These are phyloP conservation scores for Boulengeromyrus knoepffleri DNA, from an alignment of 2,113 vertebrate species.

Conservation along the genomic window DNA sequence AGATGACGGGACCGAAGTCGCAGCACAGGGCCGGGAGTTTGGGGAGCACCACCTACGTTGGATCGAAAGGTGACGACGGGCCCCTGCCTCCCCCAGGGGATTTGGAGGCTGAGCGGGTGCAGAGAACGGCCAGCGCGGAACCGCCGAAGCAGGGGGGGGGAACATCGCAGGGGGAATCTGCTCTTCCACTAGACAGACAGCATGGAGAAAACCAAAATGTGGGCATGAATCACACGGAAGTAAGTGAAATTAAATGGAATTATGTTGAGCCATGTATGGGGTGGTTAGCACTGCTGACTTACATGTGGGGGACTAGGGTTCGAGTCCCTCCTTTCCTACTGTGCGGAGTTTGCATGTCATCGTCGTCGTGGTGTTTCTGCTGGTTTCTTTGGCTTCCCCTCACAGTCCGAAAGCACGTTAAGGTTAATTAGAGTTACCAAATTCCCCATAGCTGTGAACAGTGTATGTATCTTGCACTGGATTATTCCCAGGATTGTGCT, in stretches of 20 bases:
- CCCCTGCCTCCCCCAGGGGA: slow-evolving; percentile 59
- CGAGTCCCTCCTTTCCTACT: neutral
- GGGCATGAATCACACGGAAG: neutral
- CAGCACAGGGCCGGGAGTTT: slow-evolving; percentile 69
- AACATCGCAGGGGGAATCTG: neutral
- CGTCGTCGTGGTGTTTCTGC: no score
- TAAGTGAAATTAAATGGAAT: neutral
- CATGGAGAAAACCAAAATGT: neutral
- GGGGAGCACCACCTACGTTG: slow-evolving; percentile 59
- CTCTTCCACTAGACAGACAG: neutral
- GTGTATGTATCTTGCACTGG: neutral
- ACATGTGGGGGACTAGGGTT: neutral
- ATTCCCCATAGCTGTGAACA: neutral
- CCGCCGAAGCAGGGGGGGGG: slow-evolving; percentile 69
- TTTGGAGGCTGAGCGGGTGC: slow-evolving; percentile 69
- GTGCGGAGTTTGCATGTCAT: neutral
- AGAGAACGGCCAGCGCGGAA: slow-evolving; percentile 53
- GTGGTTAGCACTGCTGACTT: neutral
- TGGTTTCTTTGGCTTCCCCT: neutral
- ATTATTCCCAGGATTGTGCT: neutral
- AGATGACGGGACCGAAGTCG: slow-evolving; percentile 61
- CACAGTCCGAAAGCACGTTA: neutral
- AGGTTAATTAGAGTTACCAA: neutral
- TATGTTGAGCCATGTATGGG: neutral
- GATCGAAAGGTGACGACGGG: slow-evolving; percentile 60